These are phyloP conservation scores for Halcyon smyrnensis DNA, from an alignment of 2,797 vertebrate species.

Conservation along the genomic window DNA sequence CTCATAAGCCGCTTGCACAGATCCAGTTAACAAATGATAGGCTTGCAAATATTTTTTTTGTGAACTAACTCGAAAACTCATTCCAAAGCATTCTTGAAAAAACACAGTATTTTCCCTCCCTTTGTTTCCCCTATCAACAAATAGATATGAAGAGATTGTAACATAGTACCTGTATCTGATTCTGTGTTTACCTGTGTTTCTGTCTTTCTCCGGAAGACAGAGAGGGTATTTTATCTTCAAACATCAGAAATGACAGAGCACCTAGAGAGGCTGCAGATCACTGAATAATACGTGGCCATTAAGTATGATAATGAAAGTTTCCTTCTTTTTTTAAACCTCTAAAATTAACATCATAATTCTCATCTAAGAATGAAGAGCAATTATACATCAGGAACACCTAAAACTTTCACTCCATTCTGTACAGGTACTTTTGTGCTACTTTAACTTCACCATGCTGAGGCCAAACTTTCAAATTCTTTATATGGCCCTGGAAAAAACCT, in stretches of 20 bases:
- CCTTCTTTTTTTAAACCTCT: conserved; percentile 42
- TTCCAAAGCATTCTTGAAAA: background rate
- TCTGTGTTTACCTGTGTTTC: background rate
- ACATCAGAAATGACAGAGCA: conserved; percentile 16
- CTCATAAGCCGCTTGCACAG: conserved; percentile 37
- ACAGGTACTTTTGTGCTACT: conserved; percentile 7
- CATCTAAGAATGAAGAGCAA: conserved; percentile 29
- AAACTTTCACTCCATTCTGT: background rate
- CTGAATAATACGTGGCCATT: conserved; percentile 24
- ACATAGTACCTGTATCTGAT: background rate
- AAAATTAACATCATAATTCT: conserved; percentile 61
- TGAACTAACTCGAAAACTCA: conserved; percentile 1
- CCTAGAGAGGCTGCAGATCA: conserved; percentile 12
- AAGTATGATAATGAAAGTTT: conserved; percentile 46
- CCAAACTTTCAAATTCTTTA: conserved; percentile 12
- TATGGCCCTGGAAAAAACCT: background rate
- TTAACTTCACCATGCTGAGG: background rate
- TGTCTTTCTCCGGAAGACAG: background rate
- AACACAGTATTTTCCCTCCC: background rate
- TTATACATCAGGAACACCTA: conserved; percentile 23
- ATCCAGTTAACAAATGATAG: conserved; percentile 32
- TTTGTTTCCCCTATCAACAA: conserved; percentile 11
- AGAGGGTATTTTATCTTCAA: background rate
- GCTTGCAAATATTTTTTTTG: background rate
- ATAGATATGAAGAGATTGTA: background rate